Evolutionary conservation across 1,140 invertebrate genomes (phyloP), one percentile per base, ranked within the genome.

Genomic region (Caerostris darwini): DNA sequence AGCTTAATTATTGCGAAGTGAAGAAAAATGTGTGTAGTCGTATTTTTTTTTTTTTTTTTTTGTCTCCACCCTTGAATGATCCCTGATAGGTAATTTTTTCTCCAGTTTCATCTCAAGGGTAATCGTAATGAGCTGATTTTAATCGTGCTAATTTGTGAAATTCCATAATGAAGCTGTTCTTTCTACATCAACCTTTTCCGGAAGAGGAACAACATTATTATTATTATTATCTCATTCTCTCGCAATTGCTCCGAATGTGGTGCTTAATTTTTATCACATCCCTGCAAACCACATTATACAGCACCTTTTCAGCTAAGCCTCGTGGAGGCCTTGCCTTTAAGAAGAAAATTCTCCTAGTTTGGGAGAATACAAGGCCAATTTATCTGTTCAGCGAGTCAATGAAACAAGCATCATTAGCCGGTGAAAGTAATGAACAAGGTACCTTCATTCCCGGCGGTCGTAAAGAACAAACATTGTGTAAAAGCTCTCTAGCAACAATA

Each of bases 361-460:
- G 50, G 71, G 90, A 91, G 77, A 53, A 71, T 58, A 82, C 69
- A 61, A 17, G 69, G 69, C 82, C 90, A 92, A 92, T 92, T 92
- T 92, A 92, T 92, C 82, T 92, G 90, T 67, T 92, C 59, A 81
- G 57, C 90, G 57, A 91, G 90, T 81, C 90, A 92, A 92, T 92
- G 81, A 85, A 85, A 77, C 90, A 92, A 85, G 90, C 77, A 85
- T 92, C 90, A 92, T 92, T 92, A 92, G 90, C 82, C 71, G 50
- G 50, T 64, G 82, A 92, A 85, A 92, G 90, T 92, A 92, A 92
- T 91, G 90, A 82, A 91, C 69, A 91, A 57, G 90, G 71, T 71
- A 82, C 90, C 90, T 59, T 67, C 67, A 59, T 34, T 90, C 54
- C 87, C 67, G 56, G 90, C 50, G 90, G 71, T 91, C 90, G 90